Evolutionary conservation across 2,888 invertebrate species (phyloP).

Genomic region (Drosophila pseudotakahashii): DNA sequence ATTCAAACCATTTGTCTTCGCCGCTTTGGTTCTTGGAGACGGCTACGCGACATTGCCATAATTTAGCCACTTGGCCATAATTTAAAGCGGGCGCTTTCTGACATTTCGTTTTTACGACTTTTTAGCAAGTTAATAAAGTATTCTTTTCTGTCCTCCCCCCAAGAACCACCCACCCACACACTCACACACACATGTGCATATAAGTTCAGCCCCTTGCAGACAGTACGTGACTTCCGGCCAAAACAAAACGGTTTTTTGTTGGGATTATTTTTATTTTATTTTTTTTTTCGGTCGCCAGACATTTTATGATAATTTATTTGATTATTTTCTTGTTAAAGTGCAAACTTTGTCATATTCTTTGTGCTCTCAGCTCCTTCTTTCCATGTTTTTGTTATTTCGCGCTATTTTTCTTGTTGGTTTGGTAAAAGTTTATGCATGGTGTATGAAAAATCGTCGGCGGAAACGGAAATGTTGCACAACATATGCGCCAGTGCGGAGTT

Average conservation of each 20-base stretch:
- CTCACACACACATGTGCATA: slow-evolving; percentile 38
- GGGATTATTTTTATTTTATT: slow-evolving; percentile 10
- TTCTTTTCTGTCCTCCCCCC: slow-evolving; percentile 26
- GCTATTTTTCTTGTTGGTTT: slow-evolving; percentile 45
- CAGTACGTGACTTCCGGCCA: slow-evolving; percentile 80
- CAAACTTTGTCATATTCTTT: slow-evolving; percentile 75
- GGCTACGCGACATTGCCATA: slow-evolving; percentile 71
- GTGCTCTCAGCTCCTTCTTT: slow-evolving; percentile 7
- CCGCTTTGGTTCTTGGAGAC: slow-evolving; percentile 36
- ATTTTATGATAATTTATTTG: slow-evolving; percentile 80
- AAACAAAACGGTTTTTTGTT: slow-evolving; percentile 75
- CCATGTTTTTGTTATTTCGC: slow-evolving; percentile 34
- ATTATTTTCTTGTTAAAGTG: slow-evolving; percentile 80
- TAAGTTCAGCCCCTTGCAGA: slow-evolving; percentile 51
- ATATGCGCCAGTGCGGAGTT: slow-evolving; percentile 63
- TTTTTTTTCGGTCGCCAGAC: slow-evolving; percentile 48
- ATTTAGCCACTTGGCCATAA: slow-evolving; percentile 78
- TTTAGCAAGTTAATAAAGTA: slow-evolving; percentile 74
- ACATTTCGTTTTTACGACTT: slow-evolving; percentile 54
- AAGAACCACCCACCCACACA: slow-evolving; percentile 11
- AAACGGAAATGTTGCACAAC: slow-evolving; percentile 80
- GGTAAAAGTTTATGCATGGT: slow-evolving; percentile 47
- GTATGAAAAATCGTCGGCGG: slow-evolving; percentile 59
- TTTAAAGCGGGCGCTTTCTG: slow-evolving; percentile 56
- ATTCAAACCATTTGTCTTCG: slow-evolving; percentile 72